Conservation (phyloP, 2,113 vertebrate genomes). For the Ptychochromis oligacanthus region DNA sequence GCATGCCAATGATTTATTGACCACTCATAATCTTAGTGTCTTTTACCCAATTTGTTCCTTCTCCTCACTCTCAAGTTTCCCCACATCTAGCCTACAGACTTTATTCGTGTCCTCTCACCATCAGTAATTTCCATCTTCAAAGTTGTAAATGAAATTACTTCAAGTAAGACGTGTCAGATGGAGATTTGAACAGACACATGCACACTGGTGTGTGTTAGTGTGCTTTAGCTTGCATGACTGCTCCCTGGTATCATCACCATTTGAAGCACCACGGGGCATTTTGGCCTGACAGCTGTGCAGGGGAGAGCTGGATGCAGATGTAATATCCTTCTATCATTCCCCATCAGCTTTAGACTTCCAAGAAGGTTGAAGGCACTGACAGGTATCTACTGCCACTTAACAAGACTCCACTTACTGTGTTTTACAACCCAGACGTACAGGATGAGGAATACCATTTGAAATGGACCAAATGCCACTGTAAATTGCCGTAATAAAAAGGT, state of each 20-base stretch:
- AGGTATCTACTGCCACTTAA: conserved; percentile 50
- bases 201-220: conserved; percentile 2
- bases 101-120: conserved; percentile 2
- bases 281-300: conserved; percentile 48
- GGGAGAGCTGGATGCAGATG: conserved; percentile 52
- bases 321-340: conserved; percentile 57
- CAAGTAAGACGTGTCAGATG: conserved; percentile 29
- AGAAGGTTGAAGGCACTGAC: conserved; percentile 28
- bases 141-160: conserved; percentile 21
- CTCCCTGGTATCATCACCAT: conserved; percentile 25
- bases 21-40: not conserved
- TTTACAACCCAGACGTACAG: conserved; percentile 22
- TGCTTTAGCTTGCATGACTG: conserved; percentile 9
- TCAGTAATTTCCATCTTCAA: conserved; percentile 37
- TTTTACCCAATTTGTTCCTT: not conserved
- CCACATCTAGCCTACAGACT: not conserved
- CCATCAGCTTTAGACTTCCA: conserved; percentile 40
- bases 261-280: conserved; percentile 15
- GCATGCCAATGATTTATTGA: conserved; percentile 21
- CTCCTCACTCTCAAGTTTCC: not conserved
- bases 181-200: not conserved
- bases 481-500: conserved; percentile 47
- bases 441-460: conserved; percentile 28
- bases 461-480: conserved; percentile 31
- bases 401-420: conserved; percentile 38